These are phyloP conservation scores for Prunella fulvescens DNA, from an alignment of 2,113 vertebrate species.

Conservation along the genomic window DNA sequence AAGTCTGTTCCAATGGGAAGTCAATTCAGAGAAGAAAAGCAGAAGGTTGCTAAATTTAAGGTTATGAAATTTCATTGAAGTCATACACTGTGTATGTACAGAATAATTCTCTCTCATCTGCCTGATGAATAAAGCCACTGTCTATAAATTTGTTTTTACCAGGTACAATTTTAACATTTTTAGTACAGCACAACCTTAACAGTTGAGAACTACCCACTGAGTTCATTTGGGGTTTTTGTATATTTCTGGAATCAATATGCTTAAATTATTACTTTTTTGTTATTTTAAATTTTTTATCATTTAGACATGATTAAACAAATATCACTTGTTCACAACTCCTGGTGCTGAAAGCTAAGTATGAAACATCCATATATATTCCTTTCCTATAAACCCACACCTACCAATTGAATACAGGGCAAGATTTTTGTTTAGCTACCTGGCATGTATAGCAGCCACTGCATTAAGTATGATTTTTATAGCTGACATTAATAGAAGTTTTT, in stretches of 20 bases:
- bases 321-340: not conserved
- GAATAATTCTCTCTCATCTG: not conserved
- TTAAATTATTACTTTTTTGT: not conserved
- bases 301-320: not conserved
- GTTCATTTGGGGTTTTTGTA: not conserved
- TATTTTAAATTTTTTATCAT: not conserved
- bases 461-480: not conserved
- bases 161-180: not conserved
- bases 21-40: not conserved
- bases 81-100: not conserved
- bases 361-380: not conserved
- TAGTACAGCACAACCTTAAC: not conserved
- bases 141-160: not conserved
- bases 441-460: not conserved
- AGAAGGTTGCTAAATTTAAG: not conserved
- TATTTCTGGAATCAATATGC: not conserved
- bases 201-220: not conserved
- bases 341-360: not conserved
- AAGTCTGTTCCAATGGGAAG: not conserved
- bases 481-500: conserved; percentile 7
- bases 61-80: not conserved
- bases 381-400: not conserved
- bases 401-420: not conserved
- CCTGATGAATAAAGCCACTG: not conserved
- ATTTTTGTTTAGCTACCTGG: not conserved